Evolutionary conservation across 2,797 vertebrate genomes (phyloP).

Genomic region (Sternarchorhynchus goeldii): DNA sequence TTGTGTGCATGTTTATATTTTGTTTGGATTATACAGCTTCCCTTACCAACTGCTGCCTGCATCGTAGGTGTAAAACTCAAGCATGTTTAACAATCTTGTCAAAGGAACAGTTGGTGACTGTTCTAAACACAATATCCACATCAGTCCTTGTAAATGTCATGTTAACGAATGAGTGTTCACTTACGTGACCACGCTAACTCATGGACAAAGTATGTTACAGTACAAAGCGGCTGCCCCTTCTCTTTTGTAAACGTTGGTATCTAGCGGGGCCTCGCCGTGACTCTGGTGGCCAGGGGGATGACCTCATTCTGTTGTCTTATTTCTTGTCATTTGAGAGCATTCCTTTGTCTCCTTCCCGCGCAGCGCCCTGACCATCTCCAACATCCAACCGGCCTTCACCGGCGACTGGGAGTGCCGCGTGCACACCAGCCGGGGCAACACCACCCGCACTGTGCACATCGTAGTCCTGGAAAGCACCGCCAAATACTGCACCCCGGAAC

Average conservation of each 20-base stretch:
- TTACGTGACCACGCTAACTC: no score
- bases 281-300: not conserved
- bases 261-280: not conserved
- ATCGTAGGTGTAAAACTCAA: no score
- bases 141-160: no score
- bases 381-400: slow-evolving; percentile 94
- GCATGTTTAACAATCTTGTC: no score
- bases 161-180: no score
- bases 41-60: no score
- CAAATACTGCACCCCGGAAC: slow-evolving; percentile 89
- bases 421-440: slow-evolving; percentile 92
- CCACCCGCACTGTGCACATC: slow-evolving; percentile 90
- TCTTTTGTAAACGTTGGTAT: not conserved
- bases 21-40: no score
- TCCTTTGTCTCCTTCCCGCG: not conserved
- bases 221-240: no score
- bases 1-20: no score
- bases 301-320: not conserved
- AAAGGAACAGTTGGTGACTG: no score
- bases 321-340: not conserved
- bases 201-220: no score
- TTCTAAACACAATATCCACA: no score
- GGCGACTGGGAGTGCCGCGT: slow-evolving; percentile 97
- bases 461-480: slow-evolving; percentile 93
- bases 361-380: slow-evolving; percentile 94